These are phyloP conservation scores for Melanostoma mellinum DNA, from an alignment of 2,888 invertebrate genomes.

Conservation along the genomic window DNA sequence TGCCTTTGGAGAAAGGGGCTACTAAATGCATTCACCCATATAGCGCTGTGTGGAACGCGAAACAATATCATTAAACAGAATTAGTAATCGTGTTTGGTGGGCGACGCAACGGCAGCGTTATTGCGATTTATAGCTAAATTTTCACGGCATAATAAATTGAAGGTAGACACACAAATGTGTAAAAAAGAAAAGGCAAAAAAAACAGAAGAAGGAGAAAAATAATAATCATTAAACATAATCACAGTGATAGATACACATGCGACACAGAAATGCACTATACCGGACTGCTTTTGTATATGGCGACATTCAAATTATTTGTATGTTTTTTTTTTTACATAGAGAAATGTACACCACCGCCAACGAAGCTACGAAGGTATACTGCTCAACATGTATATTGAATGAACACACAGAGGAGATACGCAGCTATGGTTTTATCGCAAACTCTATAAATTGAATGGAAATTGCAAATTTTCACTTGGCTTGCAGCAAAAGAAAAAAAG, in stretches of 20 bases:
- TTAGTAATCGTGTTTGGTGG: slow-evolving; percentile 35
- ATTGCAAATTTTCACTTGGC: slow-evolving; percentile 69
- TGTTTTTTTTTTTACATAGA: slow-evolving; percentile 25
- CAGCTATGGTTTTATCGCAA: slow-evolving; percentile 54
- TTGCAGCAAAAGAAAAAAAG: slow-evolving; percentile 14
- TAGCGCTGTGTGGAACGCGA: slow-evolving; percentile 39
- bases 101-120: slow-evolving; percentile 3
- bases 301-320: slow-evolving; percentile 27
- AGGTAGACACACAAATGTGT: background rate
- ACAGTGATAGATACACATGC: slow-evolving; percentile 66
- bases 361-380: background rate
- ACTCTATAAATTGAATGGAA: slow-evolving; percentile 68
- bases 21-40: slow-evolving; percentile 48
- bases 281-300: slow-evolving; percentile 10
- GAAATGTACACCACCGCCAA: background rate
- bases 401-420: slow-evolving; percentile 42
- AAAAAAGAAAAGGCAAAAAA: background rate
- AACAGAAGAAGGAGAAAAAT: slow-evolving; percentile 17
- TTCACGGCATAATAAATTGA: slow-evolving; percentile 64
- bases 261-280: slow-evolving; percentile 64
- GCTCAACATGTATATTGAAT: slow-evolving; percentile 8
- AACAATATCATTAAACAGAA: slow-evolving; percentile 53
- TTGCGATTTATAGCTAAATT: slow-evolving; percentile 57
- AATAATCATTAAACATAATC: slow-evolving; percentile 61
- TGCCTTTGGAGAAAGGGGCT: slow-evolving; percentile 39